Evolutionary conservation across 1,140 invertebrate genomes (phyloP).

Genomic region (Eupristina koningsbergeri): DNA sequence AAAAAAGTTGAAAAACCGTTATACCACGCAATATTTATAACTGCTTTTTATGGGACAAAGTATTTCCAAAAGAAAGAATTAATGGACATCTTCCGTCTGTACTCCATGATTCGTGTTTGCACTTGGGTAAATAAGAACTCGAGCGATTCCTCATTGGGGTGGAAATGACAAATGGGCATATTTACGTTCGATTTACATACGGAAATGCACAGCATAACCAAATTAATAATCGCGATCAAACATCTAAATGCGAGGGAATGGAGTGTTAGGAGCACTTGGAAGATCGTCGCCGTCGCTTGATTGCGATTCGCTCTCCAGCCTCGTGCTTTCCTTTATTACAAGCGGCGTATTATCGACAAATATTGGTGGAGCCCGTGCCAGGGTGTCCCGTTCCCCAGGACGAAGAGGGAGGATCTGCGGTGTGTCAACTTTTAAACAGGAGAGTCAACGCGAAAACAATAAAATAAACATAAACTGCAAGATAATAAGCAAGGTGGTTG

Average conservation of each 20-base stretch:
- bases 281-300: constrained; percentile 3
- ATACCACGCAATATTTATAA: not conserved
- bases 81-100: not conserved
- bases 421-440: not conserved
- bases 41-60: no score
- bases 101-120: no score
- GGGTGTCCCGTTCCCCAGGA: not conserved
- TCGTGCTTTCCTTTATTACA: not conserved
- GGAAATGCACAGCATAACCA: no score
- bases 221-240: no score
- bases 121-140: no score
- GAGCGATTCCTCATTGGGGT: no score
- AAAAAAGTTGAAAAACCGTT: not conserved
- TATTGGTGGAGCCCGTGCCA: not conserved
- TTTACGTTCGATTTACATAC: not conserved
- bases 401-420: not conserved
- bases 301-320: not conserved
- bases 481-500: not conserved
- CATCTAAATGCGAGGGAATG: no score
- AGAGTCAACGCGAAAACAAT: constrained; percentile 6
- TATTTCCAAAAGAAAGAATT: not conserved
- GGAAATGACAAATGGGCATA: not conserved
- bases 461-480: constrained; percentile 4
- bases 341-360: not conserved
- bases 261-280: not conserved